phyloP scores from a whole-genome alignment of 2,888 invertebrate species.

The Drosophila prolongata region DNA sequence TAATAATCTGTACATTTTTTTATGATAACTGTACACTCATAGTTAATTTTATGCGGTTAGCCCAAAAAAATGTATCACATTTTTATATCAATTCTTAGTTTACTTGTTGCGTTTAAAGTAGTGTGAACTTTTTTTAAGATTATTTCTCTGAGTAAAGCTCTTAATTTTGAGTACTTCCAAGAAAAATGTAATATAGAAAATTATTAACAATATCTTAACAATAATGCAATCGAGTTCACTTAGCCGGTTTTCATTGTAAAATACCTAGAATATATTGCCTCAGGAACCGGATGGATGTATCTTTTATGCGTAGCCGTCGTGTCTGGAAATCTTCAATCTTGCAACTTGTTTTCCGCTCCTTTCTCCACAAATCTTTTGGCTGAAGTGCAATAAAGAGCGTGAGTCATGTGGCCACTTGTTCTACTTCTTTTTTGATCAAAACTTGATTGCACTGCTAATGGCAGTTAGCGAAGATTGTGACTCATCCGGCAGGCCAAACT shows the following conservation, averaged over 20 bases:
- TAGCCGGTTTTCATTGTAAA: background rate
- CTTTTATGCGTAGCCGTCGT: conserved; percentile 7
- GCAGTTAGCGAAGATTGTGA: conserved; percentile 16
- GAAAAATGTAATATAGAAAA: no score
- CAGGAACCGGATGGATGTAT: conserved; percentile 11
- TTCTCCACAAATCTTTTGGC: conserved; percentile 14
- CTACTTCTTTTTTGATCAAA: conserved; percentile 28
- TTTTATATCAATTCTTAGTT: background rate
- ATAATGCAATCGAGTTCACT: no score
- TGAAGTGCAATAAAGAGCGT: conserved; percentile 4
- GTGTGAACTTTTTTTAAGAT: no score
- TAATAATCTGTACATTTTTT: background rate
- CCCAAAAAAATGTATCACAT: background rate
- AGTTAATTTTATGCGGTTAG: no score
- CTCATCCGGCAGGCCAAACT: conserved; percentile 14
- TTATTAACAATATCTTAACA: no score
- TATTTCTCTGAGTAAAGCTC: no score
- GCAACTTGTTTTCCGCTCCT: conserved; percentile 21
- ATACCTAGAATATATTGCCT: background rate
- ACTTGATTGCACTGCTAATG: conserved; percentile 24
- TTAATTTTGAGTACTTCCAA: no score
- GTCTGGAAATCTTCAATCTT: conserved; percentile 25
- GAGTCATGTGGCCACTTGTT: conserved; percentile 32
- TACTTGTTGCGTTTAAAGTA: no score
- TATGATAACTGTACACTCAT: no score